phyloP scores from a whole-genome alignment of 2,113 vertebrate species.

The Bucco capensis region DNA sequence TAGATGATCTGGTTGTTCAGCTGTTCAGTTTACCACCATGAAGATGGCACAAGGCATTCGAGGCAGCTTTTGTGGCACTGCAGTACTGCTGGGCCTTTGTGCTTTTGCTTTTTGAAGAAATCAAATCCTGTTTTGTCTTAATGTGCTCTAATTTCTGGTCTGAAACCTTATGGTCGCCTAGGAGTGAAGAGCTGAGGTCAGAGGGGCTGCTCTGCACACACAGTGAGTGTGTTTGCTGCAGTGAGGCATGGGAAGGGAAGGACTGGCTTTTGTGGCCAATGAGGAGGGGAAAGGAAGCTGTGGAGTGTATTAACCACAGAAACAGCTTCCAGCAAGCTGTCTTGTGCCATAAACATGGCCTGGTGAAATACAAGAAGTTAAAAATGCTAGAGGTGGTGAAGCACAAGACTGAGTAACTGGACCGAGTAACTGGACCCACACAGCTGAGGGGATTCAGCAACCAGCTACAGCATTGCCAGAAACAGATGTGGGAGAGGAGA shows the following conservation, averaged over 20 bases:
- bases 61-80: too few species aligned
- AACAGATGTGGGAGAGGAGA: fast-evolving
- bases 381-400: not conserved
- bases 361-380: not conserved
- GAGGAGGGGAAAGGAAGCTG: not conserved
- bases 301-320: not conserved
- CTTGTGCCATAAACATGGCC: not conserved
- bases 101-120: not conserved
- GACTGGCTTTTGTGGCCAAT: not conserved
- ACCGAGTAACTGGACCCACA: not conserved
- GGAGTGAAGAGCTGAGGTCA: not conserved
- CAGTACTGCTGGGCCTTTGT: not conserved
- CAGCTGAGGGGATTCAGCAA: not conserved
- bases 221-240: not conserved
- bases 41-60: not conserved
- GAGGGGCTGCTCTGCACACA: not conserved
- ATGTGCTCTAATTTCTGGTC: not conserved
- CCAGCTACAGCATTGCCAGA: not conserved
- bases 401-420: too few species aligned
- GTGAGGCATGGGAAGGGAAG: not conserved
- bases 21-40: fast-evolving
- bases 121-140: not conserved
- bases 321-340: not conserved
- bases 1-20: not conserved
- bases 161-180: not conserved